A percentile compares a stretch with the other conserved stretches of the same genome.
Evolutionary conservation across 2,797 vertebrate species (phyloP).

Genomic region (Microhierax caerulescens): DNA sequence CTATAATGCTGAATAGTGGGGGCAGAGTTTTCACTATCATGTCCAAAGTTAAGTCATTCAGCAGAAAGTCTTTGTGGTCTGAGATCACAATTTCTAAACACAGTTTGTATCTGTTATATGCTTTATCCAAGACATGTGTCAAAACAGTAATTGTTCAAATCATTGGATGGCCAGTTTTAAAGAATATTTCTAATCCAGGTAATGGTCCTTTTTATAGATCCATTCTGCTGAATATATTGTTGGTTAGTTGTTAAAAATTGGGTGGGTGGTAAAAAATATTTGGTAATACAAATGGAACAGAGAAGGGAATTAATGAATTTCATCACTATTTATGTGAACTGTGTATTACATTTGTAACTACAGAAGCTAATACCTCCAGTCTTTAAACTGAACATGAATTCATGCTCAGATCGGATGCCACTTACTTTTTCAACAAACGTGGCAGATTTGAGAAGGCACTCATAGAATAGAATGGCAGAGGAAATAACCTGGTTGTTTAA

Average conservation of each 20-base stretch:
- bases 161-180: not conserved
- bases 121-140: not conserved
- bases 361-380: not conserved
- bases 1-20: not conserved
- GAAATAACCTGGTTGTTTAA: not conserved
- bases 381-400: not conserved
- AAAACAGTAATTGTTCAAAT: not conserved
- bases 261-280: not conserved
- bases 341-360: not conserved
- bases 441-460: not conserved
- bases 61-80: not conserved
- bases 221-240: not conserved
- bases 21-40: not conserved
- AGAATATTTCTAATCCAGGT: not conserved
- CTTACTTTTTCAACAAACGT: not conserved
- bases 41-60: not conserved
- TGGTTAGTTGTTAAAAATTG: not conserved
- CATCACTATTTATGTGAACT: not conserved
- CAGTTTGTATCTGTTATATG: not conserved
- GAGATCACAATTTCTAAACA: not conserved
- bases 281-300: not conserved
- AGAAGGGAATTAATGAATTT: not conserved
- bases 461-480: not conserved
- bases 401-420: not conserved
- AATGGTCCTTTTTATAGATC: not conserved